Conservation (phyloP, 2,797 vertebrate species). For the Oreochromis grahami region DNA sequence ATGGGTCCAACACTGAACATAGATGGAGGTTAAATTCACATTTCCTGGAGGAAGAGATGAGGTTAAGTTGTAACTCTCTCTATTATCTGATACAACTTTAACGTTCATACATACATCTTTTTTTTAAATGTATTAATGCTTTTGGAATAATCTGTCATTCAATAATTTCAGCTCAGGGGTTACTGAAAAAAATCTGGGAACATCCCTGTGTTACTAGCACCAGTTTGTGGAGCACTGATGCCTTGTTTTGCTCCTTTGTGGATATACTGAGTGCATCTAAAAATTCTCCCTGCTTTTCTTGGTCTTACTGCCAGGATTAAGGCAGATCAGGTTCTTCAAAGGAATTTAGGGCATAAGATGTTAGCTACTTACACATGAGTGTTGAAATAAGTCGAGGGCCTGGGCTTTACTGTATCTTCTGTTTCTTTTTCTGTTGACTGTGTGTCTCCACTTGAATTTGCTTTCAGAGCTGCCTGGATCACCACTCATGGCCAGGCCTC, state of each 20-base stretch:
- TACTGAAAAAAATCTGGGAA: not conserved
- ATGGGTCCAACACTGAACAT: not conserved
- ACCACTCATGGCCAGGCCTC: not conserved
- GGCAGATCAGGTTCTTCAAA: not conserved
- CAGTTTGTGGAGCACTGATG: not conserved
- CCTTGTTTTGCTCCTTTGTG: not conserved
- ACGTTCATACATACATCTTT: not conserved
- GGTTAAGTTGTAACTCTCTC: not conserved
- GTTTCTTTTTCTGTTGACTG: slow-evolving; percentile 8
- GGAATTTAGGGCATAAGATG: not conserved
- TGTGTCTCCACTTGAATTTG: slow-evolving; percentile 1
- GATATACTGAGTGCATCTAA: not conserved
- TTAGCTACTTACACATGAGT: not conserved
- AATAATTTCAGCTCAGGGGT: not conserved
- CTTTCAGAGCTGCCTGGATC: slow-evolving; percentile 17
- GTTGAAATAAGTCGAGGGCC: not conserved
- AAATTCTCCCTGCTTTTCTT: not conserved
- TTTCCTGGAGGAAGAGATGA: not conserved
- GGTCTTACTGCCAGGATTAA: not conserved
- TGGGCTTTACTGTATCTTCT: not conserved
- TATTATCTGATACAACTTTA: not conserved
- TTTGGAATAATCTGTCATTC: not conserved
- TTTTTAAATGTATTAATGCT: not conserved
- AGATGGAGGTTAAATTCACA: not conserved
- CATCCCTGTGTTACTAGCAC: not conserved